These are phyloP conservation scores for Epizoanthus illoricatus DNA, from an alignment of 92 coral and sea anemone species.

Conservation along the genomic window DNA sequence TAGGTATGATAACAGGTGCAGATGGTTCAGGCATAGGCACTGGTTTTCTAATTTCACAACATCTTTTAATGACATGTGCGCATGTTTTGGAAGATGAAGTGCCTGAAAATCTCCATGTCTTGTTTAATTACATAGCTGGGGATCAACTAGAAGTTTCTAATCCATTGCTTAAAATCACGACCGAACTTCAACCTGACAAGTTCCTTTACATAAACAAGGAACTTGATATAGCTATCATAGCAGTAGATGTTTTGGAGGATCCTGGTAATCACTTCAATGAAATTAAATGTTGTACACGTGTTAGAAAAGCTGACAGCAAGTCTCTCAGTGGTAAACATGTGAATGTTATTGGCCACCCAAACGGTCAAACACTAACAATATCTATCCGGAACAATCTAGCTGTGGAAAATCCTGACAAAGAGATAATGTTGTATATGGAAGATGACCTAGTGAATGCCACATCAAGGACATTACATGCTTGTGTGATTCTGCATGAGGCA, in stretches of 20 bases:
- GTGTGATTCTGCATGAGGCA: conserved; percentile 2
- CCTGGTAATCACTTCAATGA: background rate
- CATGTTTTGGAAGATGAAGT: background rate
- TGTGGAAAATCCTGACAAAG: background rate
- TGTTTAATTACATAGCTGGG: background rate
- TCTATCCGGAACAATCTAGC: background rate
- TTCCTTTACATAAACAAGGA: background rate
- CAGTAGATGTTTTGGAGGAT: background rate
- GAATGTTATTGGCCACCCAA: background rate
- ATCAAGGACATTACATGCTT: background rate
- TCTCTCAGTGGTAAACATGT: background rate
- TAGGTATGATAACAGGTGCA: background rate
- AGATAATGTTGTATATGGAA: background rate
- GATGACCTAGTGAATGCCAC: background rate
- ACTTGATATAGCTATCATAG: background rate
- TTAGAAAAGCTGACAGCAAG: background rate
- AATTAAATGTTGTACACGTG: background rate
- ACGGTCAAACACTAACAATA: background rate
- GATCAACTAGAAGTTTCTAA: background rate
- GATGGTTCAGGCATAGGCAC: background rate
- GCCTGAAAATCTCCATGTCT: background rate
- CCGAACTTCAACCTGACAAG: background rate
- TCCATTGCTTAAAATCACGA: background rate
- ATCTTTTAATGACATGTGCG: background rate
- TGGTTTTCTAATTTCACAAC: background rate